Evolutionary conservation across 2,888 invertebrate species (phyloP).

Genomic region (Actias luna): DNA sequence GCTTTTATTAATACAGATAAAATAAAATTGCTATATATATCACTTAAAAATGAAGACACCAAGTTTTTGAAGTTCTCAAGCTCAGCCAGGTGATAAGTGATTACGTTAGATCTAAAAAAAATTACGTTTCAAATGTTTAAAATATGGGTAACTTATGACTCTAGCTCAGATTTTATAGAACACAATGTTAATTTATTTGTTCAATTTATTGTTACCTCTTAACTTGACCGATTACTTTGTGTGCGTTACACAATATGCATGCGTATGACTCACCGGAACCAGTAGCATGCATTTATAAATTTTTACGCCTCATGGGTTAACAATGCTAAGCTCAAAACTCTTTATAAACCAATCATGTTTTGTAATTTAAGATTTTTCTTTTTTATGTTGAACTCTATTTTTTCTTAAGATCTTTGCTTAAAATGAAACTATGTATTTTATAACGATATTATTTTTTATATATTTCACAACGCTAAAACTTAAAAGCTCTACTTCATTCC

Average conservation of each 20-base stretch:
- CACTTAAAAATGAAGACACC: neutral
- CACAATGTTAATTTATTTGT: slow-evolving; percentile 20
- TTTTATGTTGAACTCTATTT: neutral
- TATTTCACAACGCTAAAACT: neutral
- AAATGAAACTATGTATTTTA: too few relatives aligned
- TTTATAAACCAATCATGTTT: neutral
- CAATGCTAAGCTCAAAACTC: slow-evolving; percentile 12
- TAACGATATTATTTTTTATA: too few relatives aligned
- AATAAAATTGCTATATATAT: neutral
- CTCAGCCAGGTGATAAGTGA: neutral
- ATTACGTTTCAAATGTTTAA: neutral
- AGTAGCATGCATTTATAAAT: slow-evolving; percentile 37
- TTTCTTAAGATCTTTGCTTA: neutral
- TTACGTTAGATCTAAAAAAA: neutral
- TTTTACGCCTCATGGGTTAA: slow-evolving; percentile 21
- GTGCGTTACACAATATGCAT: slow-evolving; percentile 33
- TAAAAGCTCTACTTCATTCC: slow-evolving; percentile 12
- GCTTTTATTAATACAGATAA: too few relatives aligned
- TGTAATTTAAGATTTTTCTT: neutral
- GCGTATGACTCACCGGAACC: slow-evolving; percentile 58
- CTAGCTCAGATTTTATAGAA: neutral
- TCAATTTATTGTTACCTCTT: slow-evolving; percentile 35
- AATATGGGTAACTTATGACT: neutral
- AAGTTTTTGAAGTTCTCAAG: neutral
- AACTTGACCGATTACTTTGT: slow-evolving; percentile 38